phyloP scores from a whole-genome alignment of 2,113 vertebrate genomes.

The Bujurquina vittata region DNA sequence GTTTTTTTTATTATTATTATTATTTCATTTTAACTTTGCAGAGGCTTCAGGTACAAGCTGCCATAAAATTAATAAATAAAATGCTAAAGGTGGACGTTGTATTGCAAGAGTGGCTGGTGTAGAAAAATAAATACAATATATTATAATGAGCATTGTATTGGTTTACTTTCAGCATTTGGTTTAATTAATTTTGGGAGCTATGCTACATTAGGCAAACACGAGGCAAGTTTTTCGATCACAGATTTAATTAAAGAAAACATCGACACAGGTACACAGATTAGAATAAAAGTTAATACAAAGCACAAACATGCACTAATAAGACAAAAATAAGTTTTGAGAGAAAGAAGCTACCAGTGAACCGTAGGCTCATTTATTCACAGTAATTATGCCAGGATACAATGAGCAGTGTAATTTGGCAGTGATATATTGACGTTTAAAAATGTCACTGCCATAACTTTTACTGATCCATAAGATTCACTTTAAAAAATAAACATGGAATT shows the following conservation, averaged over 20 bases:
- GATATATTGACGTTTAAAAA: slow-evolving; percentile 6
- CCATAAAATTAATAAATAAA: not conserved
- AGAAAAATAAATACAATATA: not conserved
- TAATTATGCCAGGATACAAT: not conserved
- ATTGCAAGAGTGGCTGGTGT: not conserved
- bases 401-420: not conserved
- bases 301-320: not conserved
- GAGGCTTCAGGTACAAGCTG: not conserved
- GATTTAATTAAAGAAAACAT: not conserved
- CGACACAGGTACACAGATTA: not conserved
- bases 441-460: slow-evolving; percentile 7
- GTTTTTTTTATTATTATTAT: too few relatives aligned
- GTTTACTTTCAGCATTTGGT: not conserved
- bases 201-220: not conserved
- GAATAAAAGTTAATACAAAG: not conserved
- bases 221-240: not conserved
- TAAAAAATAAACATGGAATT: not conserved
- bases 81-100: not conserved
- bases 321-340: not conserved
- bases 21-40: not conserved
- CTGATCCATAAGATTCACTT: slow-evolving; percentile 10
- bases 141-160: not conserved
- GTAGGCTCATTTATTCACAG: slow-evolving; percentile 19
- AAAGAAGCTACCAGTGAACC: slow-evolving; percentile 1
- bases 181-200: not conserved